Percentiles rank a stretch among this genome's conserved stretches.
Evolutionary conservation across 1,140 invertebrate species (phyloP).

Genomic region (Metaphire vulgaris): DNA sequence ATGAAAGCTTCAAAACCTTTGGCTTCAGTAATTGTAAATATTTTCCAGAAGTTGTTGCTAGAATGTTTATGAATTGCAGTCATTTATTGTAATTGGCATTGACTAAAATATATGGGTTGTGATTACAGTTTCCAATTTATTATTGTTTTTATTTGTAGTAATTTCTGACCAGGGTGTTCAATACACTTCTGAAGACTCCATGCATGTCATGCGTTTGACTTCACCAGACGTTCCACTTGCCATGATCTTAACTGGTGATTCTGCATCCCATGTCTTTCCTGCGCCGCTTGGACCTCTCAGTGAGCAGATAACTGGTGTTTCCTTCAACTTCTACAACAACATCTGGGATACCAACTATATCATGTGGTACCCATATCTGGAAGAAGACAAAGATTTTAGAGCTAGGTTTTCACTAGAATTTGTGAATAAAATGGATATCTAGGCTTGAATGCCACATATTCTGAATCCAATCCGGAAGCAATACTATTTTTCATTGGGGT

Average conservation of each 20-base stretch:
- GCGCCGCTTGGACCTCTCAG: conserved; percentile 36
- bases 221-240: conserved; percentile 38
- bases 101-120: no score
- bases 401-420: conserved; percentile 32
- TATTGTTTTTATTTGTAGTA: no score
- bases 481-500: no score
- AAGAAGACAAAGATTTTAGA: conserved; percentile 37
- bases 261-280: conserved; percentile 38
- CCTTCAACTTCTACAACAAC: conserved; percentile 47
- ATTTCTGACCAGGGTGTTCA: not conserved
- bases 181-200: not conserved
- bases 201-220: conserved; percentile 30
- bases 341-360: conserved; percentile 49
- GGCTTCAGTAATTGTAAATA: no score
- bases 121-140: no score
- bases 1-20: no score
- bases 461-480: no score
- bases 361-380: conserved; percentile 41
- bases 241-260: conserved; percentile 32
- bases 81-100: no score
- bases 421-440: not conserved
- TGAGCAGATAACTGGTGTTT: conserved; percentile 34
- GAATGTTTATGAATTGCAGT: no score
- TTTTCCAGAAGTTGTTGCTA: no score
- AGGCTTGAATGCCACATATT: no score